phyloP scores from a whole-genome alignment of 2,888 invertebrate species.

The Platerodrilus igneus region DNA sequence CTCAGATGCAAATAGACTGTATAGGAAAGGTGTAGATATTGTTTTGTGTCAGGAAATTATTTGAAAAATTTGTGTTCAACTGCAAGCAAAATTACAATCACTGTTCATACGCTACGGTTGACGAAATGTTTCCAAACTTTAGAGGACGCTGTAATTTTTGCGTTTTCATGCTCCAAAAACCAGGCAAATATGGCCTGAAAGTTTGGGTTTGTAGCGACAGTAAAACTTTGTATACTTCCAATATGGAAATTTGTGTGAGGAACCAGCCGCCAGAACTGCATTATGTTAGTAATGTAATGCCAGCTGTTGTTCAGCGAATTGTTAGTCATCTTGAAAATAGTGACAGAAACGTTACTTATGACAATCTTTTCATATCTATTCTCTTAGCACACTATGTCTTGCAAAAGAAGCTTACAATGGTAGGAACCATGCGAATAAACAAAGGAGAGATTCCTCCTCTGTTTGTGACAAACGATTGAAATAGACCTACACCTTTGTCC shows the following conservation, averaged over 20 bases:
- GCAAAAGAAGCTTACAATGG: conserved; percentile 3
- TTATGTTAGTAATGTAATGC: not conserved
- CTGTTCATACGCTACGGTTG: not conserved
- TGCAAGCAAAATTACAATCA: conserved; percentile 1
- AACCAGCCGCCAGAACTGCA: not conserved
- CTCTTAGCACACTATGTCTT: conserved; percentile 6
- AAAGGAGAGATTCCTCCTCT: conserved; percentile 3
- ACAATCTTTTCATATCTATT: conserved; percentile 6
- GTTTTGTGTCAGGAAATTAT: too few relatives aligned
- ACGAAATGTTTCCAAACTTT: not conserved
- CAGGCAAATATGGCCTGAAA: conserved; percentile 1
- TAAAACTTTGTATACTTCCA: conserved; percentile 6
- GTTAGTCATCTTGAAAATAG: not conserved
- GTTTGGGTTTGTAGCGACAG: conserved; percentile 7
- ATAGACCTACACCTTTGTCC: conserved; percentile 2
- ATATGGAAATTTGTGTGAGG: conserved; percentile 5
- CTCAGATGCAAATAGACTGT: too few relatives aligned
- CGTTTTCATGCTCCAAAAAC: conserved; percentile 3
- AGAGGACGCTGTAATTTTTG: not conserved
- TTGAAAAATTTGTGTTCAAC: not conserved
- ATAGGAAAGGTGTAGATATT: too few relatives aligned
- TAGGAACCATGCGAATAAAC: conserved; percentile 5
- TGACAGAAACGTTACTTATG: conserved; percentile 5
- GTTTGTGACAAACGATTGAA: conserved; percentile 3
- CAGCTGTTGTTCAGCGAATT: not conserved